Percentiles rank a stretch among this genome's conserved stretches.
Conservation (phyloP, 1,140 invertebrate species). For the Drosophila arizonae region DNA sequence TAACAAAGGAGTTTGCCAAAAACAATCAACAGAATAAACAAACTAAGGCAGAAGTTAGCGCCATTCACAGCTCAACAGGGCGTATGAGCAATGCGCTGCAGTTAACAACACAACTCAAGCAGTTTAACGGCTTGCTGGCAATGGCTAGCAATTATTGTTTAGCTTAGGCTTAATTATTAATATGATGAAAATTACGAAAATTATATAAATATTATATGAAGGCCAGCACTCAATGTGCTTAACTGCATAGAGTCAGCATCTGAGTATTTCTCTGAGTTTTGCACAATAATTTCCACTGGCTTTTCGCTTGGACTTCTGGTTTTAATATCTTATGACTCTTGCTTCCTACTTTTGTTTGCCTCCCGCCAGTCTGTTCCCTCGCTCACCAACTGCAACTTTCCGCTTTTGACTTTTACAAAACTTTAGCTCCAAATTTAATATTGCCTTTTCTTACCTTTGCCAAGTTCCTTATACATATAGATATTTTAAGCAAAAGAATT, state of each 20-base stretch:
- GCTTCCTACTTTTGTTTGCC: background rate
- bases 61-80: constrained; percentile 26
- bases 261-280: background rate
- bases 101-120: constrained; percentile 15
- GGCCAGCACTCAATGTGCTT: background rate
- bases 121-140: constrained; percentile 6
- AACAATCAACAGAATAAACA: constrained; percentile 30
- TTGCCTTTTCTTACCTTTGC: background rate
- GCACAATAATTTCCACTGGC: background rate
- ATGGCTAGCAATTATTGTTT: background rate
- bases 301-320: background rate
- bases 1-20: constrained; percentile 32
- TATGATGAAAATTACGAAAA: background rate
- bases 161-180: background rate
- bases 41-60: background rate
- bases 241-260: background rate
- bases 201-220: background rate
- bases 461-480: background rate
- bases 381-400: background rate
- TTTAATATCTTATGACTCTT: constrained; percentile 5
- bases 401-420: background rate
- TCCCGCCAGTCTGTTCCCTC: background rate
- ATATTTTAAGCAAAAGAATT: constrained; percentile 1
- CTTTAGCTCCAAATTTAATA: constrained; percentile 7
- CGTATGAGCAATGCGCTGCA: constrained; percentile 36